A percentile compares a stretch with the other conserved stretches of the same genome.
These are phyloP conservation scores for Equus quagga DNA, from an alignment of 2,113 vertebrate species.

Conservation along the genomic window DNA sequence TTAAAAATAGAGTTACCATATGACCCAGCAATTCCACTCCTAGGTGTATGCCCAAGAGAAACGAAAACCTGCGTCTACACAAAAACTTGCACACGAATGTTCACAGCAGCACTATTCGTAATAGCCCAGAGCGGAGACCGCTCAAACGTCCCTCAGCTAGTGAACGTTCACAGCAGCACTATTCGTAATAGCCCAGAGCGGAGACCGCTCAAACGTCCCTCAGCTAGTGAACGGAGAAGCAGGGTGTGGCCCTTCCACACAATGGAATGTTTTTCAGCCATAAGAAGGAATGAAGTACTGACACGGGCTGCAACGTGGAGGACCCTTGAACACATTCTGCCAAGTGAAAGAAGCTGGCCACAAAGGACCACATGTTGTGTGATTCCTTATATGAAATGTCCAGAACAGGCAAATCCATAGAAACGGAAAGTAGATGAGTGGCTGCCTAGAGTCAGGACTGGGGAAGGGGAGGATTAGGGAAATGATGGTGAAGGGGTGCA, in stretches of 20 bases:
- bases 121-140: background rate
- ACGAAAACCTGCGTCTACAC: background rate
- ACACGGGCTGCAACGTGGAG: background rate
- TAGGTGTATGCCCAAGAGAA: background rate
- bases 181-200: background rate
- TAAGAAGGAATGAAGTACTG: background rate
- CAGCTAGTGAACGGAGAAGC: background rate
- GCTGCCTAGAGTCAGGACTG: no score
- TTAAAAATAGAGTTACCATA: background rate
- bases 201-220: background rate
- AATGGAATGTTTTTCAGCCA: background rate
- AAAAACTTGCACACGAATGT: background rate
- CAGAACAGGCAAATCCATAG: no score
- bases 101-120: background rate
- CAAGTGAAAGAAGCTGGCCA: background rate
- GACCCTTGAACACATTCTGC: background rate
- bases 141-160: background rate
- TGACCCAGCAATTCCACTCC: background rate
- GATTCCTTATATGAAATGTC: no score
- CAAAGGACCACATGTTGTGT: no score
- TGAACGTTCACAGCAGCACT: background rate
- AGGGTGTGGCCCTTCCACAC: background rate
- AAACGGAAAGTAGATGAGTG: no score
- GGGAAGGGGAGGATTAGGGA: no score
- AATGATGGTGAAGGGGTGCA: no score